Percentiles rank a stretch among this genome's conserved stretches.
Evolutionary conservation across 2,113 vertebrate genomes (phyloP).

Genomic region (Ciconia stormi): DNA sequence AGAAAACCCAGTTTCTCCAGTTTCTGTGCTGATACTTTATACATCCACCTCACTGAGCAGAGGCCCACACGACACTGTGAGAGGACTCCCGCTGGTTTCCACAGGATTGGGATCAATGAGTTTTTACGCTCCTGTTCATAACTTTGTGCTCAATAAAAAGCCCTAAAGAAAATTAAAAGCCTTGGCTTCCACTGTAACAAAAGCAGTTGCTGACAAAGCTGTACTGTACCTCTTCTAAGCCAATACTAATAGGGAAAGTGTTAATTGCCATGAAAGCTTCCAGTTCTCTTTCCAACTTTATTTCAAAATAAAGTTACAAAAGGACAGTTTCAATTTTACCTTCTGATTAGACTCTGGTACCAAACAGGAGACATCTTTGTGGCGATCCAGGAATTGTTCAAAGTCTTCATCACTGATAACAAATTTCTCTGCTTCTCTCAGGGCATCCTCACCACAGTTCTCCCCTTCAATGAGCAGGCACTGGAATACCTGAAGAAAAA

Average conservation of each 20-base stretch:
- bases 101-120: background rate
- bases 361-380: constrained; percentile 82
- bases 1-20: background rate
- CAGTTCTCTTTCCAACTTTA: background rate
- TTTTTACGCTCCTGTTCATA: background rate
- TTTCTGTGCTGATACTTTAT: background rate
- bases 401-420: constrained; percentile 85
- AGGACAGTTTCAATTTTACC: constrained; percentile 67
- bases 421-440: constrained; percentile 88
- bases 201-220: background rate
- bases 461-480: constrained; percentile 93
- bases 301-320: background rate
- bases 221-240: background rate
- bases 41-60: background rate
- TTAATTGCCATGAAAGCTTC: background rate
- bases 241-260: background rate
- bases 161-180: background rate
- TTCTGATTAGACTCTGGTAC: constrained; percentile 94
- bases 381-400: constrained; percentile 83
- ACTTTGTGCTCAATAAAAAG: background rate
- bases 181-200: background rate
- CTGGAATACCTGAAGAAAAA: constrained; percentile 86
- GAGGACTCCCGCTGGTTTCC: background rate
- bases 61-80: background rate
- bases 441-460: constrained; percentile 83